phyloP scores from a whole-genome alignment of 2,797 vertebrate genomes.

The Anas acuta region DNA sequence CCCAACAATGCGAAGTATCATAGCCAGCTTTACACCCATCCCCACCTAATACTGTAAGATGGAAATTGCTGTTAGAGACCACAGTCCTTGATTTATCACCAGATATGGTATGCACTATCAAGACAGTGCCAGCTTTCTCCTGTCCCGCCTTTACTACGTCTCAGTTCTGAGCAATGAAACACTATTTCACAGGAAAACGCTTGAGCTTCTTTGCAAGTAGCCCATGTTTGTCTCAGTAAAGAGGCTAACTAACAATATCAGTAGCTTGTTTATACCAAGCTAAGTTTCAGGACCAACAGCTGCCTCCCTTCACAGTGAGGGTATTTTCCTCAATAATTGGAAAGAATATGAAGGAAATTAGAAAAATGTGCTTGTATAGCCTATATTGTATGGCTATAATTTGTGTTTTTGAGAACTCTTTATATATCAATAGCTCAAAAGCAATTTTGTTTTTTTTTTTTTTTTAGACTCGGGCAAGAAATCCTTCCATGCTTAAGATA shows the following conservation, averaged over 20 bases:
- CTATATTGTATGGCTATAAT: constrained; percentile 7
- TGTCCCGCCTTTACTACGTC: background rate
- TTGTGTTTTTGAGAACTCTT: background rate
- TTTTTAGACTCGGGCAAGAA: constrained; percentile 20
- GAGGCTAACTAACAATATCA: background rate
- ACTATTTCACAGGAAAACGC: background rate
- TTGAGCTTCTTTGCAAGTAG: background rate
- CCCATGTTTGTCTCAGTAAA: background rate
- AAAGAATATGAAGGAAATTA: constrained; percentile 13
- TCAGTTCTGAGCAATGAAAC: background rate
- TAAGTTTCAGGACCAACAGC: constrained; percentile 28
- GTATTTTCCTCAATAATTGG: constrained; percentile 11
- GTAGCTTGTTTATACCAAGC: background rate
- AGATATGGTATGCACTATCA: background rate
- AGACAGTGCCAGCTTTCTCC: background rate
- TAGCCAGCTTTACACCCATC: background rate
- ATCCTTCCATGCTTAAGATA: background rate
- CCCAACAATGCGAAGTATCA: background rate
- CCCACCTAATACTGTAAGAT: background rate
- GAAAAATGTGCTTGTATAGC: background rate
- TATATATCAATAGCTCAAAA: constrained; percentile 3
- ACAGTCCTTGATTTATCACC: background rate
- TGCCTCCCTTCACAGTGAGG: background rate
- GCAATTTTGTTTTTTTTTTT: background rate
- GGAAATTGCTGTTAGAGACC: background rate